Evolutionary conservation across 2,888 invertebrate genomes (phyloP).

Genomic region (Teleogryllus oceanicus): DNA sequence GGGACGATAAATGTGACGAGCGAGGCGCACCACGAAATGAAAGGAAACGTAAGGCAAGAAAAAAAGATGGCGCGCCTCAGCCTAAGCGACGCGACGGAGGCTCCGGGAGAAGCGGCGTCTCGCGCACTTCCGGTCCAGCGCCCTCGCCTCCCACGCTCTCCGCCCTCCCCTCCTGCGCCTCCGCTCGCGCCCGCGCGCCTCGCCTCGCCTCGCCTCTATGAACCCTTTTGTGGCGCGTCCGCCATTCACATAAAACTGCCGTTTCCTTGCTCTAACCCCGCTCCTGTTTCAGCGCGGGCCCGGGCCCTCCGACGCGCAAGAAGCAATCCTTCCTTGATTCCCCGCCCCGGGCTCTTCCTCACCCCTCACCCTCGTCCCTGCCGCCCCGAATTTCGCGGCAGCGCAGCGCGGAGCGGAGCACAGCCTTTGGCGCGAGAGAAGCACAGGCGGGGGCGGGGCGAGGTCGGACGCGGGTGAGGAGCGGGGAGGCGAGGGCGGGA

Average conservation of each 20-base stretch:
- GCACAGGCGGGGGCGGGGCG: too few relatives aligned
- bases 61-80: too few relatives aligned
- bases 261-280: neutral
- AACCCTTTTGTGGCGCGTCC: neutral
- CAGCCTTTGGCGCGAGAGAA: too few relatives aligned
- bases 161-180: neutral
- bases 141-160: neutral
- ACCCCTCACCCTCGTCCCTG: too few relatives aligned
- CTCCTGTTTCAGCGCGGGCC: too few relatives aligned
- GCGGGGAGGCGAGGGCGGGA: neutral
- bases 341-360: too few relatives aligned
- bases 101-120: neutral
- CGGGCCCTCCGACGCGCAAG: too few relatives aligned
- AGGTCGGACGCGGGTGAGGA: too few relatives aligned
- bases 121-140: neutral
- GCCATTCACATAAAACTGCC: slow-evolving; percentile 4
- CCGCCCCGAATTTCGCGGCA: neutral
- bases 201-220: neutral
- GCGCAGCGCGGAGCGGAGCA: neutral
- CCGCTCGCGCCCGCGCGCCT: neutral
- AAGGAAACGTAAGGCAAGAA: too few relatives aligned
- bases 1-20: too few relatives aligned
- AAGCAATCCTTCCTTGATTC: too few relatives aligned
- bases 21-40: too few relatives aligned
- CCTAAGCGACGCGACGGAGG: neutral